Base-by-base conservation (phyloP, 2,888 invertebrate genomes). In the Globia sparganii region DNA sequence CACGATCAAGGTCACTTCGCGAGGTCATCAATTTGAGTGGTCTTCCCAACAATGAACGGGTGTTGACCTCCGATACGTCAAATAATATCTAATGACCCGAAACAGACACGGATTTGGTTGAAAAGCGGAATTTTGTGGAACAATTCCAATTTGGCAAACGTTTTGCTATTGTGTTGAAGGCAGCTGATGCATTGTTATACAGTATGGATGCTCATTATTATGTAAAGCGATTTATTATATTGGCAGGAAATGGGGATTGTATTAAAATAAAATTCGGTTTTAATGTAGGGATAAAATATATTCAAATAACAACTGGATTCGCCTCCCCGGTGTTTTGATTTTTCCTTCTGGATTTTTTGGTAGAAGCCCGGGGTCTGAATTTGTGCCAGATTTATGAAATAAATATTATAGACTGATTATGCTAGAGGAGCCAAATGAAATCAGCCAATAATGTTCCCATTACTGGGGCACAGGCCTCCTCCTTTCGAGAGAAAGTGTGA, bases 121-220 rank as follows among this genome's bases (percentile, higher is more conserved):
- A 80, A 83, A 80, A 82, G 71, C 71, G 74, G 64, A 75, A 76
- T 72, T 83, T 83, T 56, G 75, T 85, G 85, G 85, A 86, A 81
- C 84, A 70, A 65, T 81, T 85, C 86, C 86, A 85, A 83, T 75
- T 85, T 83, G 86, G 86, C 85, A 76, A 67, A 37, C 68, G 59
- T 31, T 75, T 25, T 28, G 66, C 40, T 59, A 58, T 69, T 74
- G 72, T 66, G 72, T 61, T 59, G 40, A 28, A 66, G 69, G 59
- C 34, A 21, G 58, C 43, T 37, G 31, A 40, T 70, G 62, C 37
- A 53, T 64, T 75, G 37, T 71, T 75, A 53, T 59, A 67, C 28
- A 58, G 34, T 68, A 40, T 46, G 11, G 37, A 34, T 78, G 31
- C 40, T 69, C 28, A 66, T 78, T 78, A 78, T 69, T 46, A 70